Evolutionary conservation across 2,797 vertebrate genomes (phyloP).

Genomic region (Champsocephalus esox): DNA sequence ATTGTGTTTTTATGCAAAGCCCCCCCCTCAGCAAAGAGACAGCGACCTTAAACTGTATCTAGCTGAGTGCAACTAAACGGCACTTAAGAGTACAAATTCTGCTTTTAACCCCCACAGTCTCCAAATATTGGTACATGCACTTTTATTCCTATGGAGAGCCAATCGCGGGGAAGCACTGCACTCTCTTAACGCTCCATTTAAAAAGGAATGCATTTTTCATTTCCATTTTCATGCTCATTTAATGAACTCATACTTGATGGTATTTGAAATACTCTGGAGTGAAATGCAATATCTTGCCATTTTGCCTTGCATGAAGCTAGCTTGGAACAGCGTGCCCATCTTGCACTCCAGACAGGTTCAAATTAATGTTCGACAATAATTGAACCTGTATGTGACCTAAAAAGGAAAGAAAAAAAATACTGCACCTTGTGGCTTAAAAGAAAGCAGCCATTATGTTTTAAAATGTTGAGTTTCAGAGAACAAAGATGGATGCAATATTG

Average conservation of each 20-base stretch:
- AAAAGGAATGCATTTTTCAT: constrained; percentile 39
- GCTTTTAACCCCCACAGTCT: constrained; percentile 36
- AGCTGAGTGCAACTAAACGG: constrained; percentile 33
- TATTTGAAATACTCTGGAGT: constrained; percentile 41
- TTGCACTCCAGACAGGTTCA: constrained; percentile 62
- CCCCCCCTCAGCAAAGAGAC: constrained; percentile 15
- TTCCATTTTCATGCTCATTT: constrained; percentile 28
- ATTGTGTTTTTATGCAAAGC: constrained; percentile 25
- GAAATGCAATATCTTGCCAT: constrained; percentile 25
- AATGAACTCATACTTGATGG: constrained; percentile 25
- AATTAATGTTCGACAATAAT: constrained; percentile 34
- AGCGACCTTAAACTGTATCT: constrained; percentile 34
- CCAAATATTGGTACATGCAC: constrained; percentile 60
- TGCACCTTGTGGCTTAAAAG: constrained; percentile 62
- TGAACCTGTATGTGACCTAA: constrained; percentile 41
- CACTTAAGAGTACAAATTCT: constrained; percentile 49
- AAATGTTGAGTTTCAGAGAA: constrained; percentile 52
- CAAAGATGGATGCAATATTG: constrained; percentile 63
- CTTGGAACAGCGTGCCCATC: constrained; percentile 44
- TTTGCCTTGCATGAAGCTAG: constrained; percentile 50
- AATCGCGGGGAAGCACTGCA: constrained; percentile 60
- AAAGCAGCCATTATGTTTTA: constrained; percentile 51
- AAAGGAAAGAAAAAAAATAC: constrained; percentile 30
- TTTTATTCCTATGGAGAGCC: constrained; percentile 58
- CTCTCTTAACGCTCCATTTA: constrained; percentile 54